Base-by-base conservation (phyloP, 2,797 vertebrate species). In the Sebastes iracundus region DNA sequence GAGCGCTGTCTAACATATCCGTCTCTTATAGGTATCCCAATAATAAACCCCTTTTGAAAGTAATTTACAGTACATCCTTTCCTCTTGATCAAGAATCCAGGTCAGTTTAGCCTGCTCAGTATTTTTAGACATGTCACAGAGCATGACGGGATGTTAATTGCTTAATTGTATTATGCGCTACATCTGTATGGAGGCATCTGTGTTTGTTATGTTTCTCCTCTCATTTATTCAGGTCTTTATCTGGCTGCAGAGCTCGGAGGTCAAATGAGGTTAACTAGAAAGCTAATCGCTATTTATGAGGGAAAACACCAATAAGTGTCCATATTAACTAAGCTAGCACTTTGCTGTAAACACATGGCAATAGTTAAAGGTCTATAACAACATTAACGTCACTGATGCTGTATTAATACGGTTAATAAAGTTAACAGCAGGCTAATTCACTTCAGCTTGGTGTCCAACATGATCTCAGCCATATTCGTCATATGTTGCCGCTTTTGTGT, bases 121-220 rank as follows among this genome's bases (percentile, higher is more conserved):
- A 18, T 38, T 77, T 70, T 32, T 33, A n/a, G 12, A 62, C 63
- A 42, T 56, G 73, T 72, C 74, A 67, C 62, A 22, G 32, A 62
- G 11, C 74, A 77, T 61, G 27, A 30, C 60, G 10, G 68, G 56
- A 49, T 35, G 49, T 73, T 63, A 77, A 68, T 46, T 68, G 68
- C 69, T 62, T 56, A 77, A 81, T 77, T 72, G 68, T 25, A 46
- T 75, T n/a, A 68, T 68, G 27, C 28, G 22, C 16, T 63, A 27
- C 64, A 71, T 68, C 53, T 66, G 60, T 72, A 49, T 16, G 32
- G 49, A 61, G n/a, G n/a, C 42, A 42, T 63, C 32, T 62, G 72
- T 56, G 25, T 72, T 59, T 64, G 52, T 49, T 18, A 13, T 70
- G 4, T 38, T 63, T 49, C 38, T 38, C 28, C 0, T 14, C 33